Evolutionary conservation across 2,113 vertebrate species (phyloP).

Genomic region (Phalacrocorax pelagicus): DNA sequence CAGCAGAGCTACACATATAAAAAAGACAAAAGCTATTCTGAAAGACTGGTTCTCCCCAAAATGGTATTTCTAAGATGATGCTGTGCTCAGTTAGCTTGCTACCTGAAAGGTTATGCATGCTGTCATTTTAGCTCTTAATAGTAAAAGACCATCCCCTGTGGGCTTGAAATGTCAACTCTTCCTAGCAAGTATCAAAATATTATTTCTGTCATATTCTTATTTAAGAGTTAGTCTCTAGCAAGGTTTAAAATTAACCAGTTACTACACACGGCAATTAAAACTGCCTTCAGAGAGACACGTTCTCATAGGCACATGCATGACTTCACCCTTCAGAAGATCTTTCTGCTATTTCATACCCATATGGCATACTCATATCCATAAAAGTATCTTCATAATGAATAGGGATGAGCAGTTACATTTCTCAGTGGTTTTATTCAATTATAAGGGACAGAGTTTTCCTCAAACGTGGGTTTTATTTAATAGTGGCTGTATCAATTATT

Average conservation of each 20-base stretch:
- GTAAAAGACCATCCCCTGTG: not conserved
- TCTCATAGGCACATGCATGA: not conserved
- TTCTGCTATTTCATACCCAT: not conserved
- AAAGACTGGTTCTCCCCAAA: not conserved
- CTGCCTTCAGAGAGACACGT: not conserved
- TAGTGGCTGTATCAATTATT: not conserved
- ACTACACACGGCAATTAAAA: not conserved
- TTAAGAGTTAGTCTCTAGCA: not conserved
- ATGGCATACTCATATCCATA: not conserved
- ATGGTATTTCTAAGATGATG: not conserved
- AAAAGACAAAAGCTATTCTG: not conserved
- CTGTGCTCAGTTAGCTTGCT: not conserved
- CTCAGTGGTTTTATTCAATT: conserved; percentile 22
- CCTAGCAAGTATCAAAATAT: not conserved
- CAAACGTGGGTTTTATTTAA: not conserved
- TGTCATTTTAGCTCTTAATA: not conserved
- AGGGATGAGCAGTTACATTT: conserved; percentile 8
- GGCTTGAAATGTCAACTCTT: not conserved
- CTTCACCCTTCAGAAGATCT: not conserved
- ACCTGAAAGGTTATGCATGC: not conserved
- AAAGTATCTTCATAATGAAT: not conserved
- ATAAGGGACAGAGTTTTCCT: conserved; percentile 5
- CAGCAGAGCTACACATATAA: not conserved
- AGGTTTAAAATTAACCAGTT: not conserved
- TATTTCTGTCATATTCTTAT: not conserved